Evolutionary conservation across 2,888 invertebrate genomes (phyloP).

Genomic region (Papilio demoleus): DNA sequence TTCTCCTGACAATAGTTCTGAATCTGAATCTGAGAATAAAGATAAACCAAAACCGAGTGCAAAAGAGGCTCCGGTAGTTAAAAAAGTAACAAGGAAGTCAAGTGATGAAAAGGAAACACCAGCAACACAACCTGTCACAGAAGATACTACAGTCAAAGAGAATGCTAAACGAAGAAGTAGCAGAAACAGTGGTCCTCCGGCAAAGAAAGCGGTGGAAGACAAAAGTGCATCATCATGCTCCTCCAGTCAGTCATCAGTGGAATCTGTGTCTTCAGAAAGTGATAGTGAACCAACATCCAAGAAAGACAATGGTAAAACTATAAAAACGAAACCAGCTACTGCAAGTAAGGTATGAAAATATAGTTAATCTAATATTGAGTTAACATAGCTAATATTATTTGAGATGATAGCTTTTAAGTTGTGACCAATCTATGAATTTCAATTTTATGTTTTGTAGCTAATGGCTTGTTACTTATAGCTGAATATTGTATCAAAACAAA

Average conservation of each 20-base stretch:
- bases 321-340: conserved; percentile 69
- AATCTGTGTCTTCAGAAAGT: conserved; percentile 75
- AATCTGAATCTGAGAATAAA: conserved; percentile 73
- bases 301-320: conserved; percentile 65
- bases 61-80: conserved; percentile 64
- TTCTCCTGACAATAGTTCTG: conserved; percentile 88
- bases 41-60: conserved; percentile 57
- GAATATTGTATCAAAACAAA: too few species aligned
- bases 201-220: conserved; percentile 69
- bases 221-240: conserved; percentile 76
- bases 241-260: conserved; percentile 76
- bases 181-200: conserved; percentile 70
- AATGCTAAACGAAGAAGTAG: conserved; percentile 68
- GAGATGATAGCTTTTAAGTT: too few species aligned
- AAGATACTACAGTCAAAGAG: conserved; percentile 64
- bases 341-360: conserved; percentile 56
- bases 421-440: too few species aligned
- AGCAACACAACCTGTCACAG: conserved; percentile 60
- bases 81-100: conserved; percentile 67
- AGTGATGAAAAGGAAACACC: conserved; percentile 69
- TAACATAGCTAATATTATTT: too few species aligned
- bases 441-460: too few species aligned
- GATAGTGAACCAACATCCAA: conserved; percentile 70
- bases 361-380: background rate
- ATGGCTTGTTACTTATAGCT: too few species aligned